Evolutionary conservation across 2,888 invertebrate species (phyloP), one percentile per base, ranked within the genome.

Genomic region (Lochmaea capreae): DNA sequence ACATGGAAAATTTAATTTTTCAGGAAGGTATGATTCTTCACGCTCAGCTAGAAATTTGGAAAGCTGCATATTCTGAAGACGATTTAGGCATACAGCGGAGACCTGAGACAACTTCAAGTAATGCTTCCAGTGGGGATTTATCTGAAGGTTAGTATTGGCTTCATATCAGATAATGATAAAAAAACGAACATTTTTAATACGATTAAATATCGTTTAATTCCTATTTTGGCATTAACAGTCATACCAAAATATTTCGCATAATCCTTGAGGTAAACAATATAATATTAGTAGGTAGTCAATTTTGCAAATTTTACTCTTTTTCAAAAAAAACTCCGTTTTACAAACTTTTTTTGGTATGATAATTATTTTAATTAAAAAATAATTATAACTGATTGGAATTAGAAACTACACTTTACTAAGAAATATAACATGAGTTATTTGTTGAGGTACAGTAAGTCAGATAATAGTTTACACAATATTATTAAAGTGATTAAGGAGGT

Each of bases 11-110:
- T 62, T 26, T 16, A 33, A 49, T 49, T 49, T 66, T 87, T 3
- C 88, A 95, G 95, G 93, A 93, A 83, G 96, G 96, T 65, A 93
- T 94, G 85, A 94, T 94, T 81, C 87, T 97, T 78, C 93, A 94
- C 87, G 96, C 96, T 39, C 95, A 96, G 84, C 88, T 97, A 83
- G 96, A 97, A 87, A 95, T 97, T 81, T 97, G 97, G 96, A 95
- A 95, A 87, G 94, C 94, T 74, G 94, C 95, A 10, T 89, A 92
- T 79, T 90, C 91, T 72, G 91, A 91, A 78, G 88, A 88, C 63
- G 85, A 87, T 67, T 79, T 87, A 33, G 80, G 81, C 14, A 85
- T 87, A 80, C 90, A 91, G 86, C 87, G 91, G 88, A 77, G 84
- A 54, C 85, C 86, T 16, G 85, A 86, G 81, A 84, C 83, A 5